Conservation (phyloP, 92 coral and sea anemone species). For the Heliopora coerulea region DNA sequence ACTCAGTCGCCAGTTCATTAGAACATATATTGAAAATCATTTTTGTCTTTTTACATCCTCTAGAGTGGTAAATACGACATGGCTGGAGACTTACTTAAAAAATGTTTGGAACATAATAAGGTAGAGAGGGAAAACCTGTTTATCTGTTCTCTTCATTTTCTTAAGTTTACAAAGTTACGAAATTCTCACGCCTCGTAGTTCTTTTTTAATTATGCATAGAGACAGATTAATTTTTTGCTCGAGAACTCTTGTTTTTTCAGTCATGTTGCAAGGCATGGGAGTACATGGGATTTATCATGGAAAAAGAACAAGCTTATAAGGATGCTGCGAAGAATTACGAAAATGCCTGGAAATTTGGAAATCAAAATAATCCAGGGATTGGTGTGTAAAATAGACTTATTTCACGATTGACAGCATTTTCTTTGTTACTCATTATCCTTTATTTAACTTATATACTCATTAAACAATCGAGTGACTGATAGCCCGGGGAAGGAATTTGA, state of each 20-base stretch:
- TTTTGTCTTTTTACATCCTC: slow-evolving; percentile 11
- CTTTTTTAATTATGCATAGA: too few species aligned
- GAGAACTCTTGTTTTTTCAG: slow-evolving; percentile 37
- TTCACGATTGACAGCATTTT: too few species aligned
- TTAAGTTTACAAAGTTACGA: too few species aligned
- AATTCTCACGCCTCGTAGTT: too few species aligned
- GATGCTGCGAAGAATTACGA: slow-evolving; percentile 98
- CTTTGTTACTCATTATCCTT: too few species aligned
- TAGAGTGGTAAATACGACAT: slow-evolving; percentile 93
- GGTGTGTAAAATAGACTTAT: slow-evolving; percentile 65
- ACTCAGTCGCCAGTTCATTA: too few species aligned
- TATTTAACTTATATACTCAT: too few species aligned
- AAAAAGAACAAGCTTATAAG: slow-evolving; percentile 97
- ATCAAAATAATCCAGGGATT: slow-evolving; percentile 92
- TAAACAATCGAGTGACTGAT: too few species aligned
- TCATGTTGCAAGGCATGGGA: slow-evolving; percentile 99
- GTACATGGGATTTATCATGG: slow-evolving; percentile 99
- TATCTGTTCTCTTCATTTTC: too few species aligned
- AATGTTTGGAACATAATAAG: slow-evolving; percentile 92
- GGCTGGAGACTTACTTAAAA: slow-evolving; percentile 91
- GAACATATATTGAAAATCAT: background rate
- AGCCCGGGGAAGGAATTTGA: too few species aligned
- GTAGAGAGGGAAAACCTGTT: too few species aligned
- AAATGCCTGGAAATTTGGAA: slow-evolving; percentile 97
- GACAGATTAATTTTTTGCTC: background rate